Conservation (phyloP, 2,888 invertebrate species). For the Oxycera nigricornis region DNA sequence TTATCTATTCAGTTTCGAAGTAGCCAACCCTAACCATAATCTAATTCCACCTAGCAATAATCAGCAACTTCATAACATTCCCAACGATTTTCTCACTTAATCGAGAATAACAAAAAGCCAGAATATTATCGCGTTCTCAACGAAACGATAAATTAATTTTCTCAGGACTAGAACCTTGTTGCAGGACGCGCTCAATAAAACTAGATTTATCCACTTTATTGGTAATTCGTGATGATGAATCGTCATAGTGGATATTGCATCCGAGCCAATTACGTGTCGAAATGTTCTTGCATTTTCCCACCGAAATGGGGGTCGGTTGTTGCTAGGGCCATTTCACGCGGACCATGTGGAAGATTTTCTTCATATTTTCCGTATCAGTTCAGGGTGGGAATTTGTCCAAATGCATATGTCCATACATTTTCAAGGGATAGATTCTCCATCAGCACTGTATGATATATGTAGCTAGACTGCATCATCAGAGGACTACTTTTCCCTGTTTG, state of each 20-base stretch:
- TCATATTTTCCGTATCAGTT: constrained; percentile 7
- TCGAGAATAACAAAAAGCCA: not conserved
- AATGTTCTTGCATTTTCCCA: constrained; percentile 41
- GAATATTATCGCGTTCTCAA: not conserved
- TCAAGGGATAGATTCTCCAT: too few relatives aligned
- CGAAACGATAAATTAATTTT: constrained; percentile 4
- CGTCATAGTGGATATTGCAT: constrained; percentile 51
- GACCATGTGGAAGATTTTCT: not conserved
- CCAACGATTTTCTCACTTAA: too few relatives aligned
- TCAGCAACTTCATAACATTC: too few relatives aligned
- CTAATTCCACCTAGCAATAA: not conserved
- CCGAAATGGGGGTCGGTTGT: not conserved
- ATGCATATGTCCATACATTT: too few relatives aligned
- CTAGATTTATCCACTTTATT: constrained; percentile 49
- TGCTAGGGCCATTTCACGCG: not conserved
- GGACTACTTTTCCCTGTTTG: too few relatives aligned
- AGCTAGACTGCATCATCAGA: too few relatives aligned
- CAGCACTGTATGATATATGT: too few relatives aligned
- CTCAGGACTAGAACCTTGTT: constrained; percentile 15
- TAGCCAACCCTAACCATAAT: not conserved
- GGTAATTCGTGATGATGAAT: constrained; percentile 53
- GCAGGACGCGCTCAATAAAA: too few relatives aligned
- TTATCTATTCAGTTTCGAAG: not conserved
- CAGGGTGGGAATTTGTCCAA: too few relatives aligned
- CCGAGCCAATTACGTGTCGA: constrained; percentile 52